phyloP scores from a whole-genome alignment of 1,140 invertebrate genomes.

The Lithobius niger region DNA sequence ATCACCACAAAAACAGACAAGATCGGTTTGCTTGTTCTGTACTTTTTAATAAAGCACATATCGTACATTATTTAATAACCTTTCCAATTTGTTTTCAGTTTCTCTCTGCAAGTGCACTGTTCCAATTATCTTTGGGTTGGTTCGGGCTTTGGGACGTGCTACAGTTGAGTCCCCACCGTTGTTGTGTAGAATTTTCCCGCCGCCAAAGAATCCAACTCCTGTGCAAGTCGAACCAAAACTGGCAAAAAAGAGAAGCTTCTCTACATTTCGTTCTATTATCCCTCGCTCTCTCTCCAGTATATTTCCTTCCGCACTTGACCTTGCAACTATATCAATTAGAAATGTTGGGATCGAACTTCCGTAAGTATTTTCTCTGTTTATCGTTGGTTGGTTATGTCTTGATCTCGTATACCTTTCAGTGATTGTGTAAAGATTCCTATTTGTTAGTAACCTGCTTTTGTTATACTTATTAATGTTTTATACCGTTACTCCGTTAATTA shows the following conservation, averaged over 20 bases:
- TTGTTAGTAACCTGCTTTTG: no score
- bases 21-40: no score
- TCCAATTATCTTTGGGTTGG: constrained; percentile 72
- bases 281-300: constrained; percentile 80
- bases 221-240: constrained; percentile 34
- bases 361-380: constrained; percentile 3
- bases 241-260: constrained; percentile 29
- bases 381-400: no score
- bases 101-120: constrained; percentile 66
- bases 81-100: constrained; percentile 33
- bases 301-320: constrained; percentile 37
- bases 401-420: no score
- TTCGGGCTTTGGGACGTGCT: constrained; percentile 75
- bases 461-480: no score
- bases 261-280: constrained; percentile 58
- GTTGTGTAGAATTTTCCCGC: constrained; percentile 67
- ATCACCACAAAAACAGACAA: no score
- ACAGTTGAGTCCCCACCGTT: constrained; percentile 57
- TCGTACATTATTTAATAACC: not conserved
- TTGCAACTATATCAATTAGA: not conserved
- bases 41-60: no score
- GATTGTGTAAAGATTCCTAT: no score
- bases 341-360: not conserved
- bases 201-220: constrained; percentile 33
- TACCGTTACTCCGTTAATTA: no score